Evolutionary conservation across 2,888 invertebrate genomes (phyloP).

Genomic region (Cordilura impudica): DNA sequence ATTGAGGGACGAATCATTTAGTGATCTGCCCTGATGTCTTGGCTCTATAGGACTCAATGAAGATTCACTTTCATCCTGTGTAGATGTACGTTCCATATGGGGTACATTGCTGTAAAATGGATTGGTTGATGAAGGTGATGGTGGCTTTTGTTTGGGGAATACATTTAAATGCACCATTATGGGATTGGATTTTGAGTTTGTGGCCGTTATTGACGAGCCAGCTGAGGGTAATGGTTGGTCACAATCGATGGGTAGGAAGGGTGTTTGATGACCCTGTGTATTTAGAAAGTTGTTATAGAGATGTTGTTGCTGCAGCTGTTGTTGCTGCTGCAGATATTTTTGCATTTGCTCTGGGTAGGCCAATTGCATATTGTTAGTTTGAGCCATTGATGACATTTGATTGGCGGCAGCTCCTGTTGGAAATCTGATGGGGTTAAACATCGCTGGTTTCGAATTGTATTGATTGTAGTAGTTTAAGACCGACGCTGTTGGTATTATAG

Average conservation of each 20-base stretch:
- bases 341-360: constrained; percentile 56
- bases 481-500: constrained; percentile 60
- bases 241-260: constrained; percentile 65
- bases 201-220: not conserved
- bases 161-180: constrained; percentile 84
- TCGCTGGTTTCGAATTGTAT: constrained; percentile 54
- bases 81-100: constrained; percentile 68
- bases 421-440: constrained; percentile 69
- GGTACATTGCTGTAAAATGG: constrained; percentile 69
- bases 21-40: constrained; percentile 50
- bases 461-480: constrained; percentile 59
- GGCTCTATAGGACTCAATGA: constrained; percentile 50
- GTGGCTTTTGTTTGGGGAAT: constrained; percentile 79
- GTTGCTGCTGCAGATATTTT: constrained; percentile 65
- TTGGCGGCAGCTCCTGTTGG: constrained; percentile 63
- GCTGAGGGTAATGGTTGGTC: constrained; percentile 45
- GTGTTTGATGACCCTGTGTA: constrained; percentile 63
- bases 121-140: constrained; percentile 69
- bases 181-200: constrained; percentile 75
- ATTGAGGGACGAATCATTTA: constrained; percentile 42
- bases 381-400: constrained; percentile 48
- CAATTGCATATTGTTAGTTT: constrained; percentile 61
- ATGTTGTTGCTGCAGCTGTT: constrained; percentile 56
- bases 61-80: constrained; percentile 63
- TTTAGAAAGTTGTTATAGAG: constrained; percentile 61